A percentile compares a stretch with the other conserved stretches of the same genome.
These are phyloP conservation scores for Pseudomugil tenellus DNA, from an alignment of 2,797 vertebrate species.

Conservation along the genomic window DNA sequence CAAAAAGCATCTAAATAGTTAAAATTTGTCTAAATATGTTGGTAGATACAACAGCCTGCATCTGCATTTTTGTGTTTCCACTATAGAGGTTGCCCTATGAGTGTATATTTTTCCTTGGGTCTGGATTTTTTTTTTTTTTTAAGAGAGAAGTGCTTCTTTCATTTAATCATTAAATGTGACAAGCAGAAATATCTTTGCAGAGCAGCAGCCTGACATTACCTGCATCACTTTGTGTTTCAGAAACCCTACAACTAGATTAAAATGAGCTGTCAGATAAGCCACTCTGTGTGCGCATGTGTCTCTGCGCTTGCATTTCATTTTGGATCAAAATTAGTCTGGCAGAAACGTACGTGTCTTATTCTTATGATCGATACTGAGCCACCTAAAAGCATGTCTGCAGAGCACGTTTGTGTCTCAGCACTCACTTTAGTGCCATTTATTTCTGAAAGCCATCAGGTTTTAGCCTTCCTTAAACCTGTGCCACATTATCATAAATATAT, in stretches of 20 bases:
- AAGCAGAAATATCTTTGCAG: conserved; percentile 47
- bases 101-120: conserved; percentile 8
- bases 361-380: conserved; percentile 45
- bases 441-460: conserved; percentile 40
- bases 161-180: conserved; percentile 62
- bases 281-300: conserved; percentile 18
- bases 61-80: conserved; percentile 2
- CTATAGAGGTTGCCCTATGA: conserved; percentile 1
- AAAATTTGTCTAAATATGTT: neutral
- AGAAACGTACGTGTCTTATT: conserved; percentile 37
- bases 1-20: neutral
- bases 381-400: conserved; percentile 14
- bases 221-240: conserved; percentile 45
- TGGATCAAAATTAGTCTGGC: conserved; percentile 62
- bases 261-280: conserved; percentile 57
- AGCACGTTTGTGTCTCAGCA: neutral
- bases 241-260: conserved; percentile 45
- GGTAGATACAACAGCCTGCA: neutral
- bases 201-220: conserved; percentile 39
- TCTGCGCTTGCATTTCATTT: conserved; percentile 43
- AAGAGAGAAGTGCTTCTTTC: conserved; percentile 27
- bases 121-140: too few relatives aligned
- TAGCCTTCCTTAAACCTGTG: conserved; percentile 58
- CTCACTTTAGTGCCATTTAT: conserved; percentile 18
- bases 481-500: conserved; percentile 79